A percentile compares a stretch with the other conserved stretches of the same genome.
Evolutionary conservation across 2,888 invertebrate genomes (phyloP).

Genomic region (Trilocha varians): DNA sequence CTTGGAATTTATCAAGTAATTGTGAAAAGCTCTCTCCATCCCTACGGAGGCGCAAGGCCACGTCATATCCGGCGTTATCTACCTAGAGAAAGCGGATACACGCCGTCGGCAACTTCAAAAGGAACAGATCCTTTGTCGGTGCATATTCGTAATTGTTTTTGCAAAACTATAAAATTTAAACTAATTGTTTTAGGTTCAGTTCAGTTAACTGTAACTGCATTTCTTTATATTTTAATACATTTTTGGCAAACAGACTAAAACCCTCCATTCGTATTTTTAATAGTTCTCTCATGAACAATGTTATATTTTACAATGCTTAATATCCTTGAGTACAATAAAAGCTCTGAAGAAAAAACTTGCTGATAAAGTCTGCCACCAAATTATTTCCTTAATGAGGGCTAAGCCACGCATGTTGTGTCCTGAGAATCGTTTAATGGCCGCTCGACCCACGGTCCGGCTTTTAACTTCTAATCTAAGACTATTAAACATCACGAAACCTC

Average conservation of each 20-base stretch:
- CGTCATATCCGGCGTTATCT: constrained; percentile 62
- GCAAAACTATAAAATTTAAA: constrained; percentile 49
- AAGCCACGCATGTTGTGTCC: constrained; percentile 35
- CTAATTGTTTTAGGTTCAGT: background rate
- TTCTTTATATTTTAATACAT: background rate
- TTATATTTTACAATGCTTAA: too few species aligned
- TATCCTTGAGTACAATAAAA: too few species aligned
- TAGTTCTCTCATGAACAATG: too few species aligned
- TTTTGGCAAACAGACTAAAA: background rate
- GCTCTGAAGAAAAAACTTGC: background rate
- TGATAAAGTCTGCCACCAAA: constrained; percentile 10
- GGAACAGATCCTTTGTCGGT: constrained; percentile 50
- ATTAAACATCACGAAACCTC: constrained; percentile 66
- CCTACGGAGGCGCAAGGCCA: constrained; percentile 45
- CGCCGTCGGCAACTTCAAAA: constrained; percentile 53
- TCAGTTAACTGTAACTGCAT: background rate
- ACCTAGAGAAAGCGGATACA: constrained; percentile 61
- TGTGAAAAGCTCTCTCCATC: constrained; percentile 62
- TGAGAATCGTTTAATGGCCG: constrained; percentile 53
- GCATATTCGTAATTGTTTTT: constrained; percentile 43
- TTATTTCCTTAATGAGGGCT: constrained; percentile 38
- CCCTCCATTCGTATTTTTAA: background rate
- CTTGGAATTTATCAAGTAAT: constrained; percentile 63
- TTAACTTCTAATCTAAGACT: constrained; percentile 71
- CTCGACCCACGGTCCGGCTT: constrained; percentile 48